A percentile compares a stretch with the other conserved stretches of the same genome.
Evolutionary conservation across 2,113 vertebrate species (phyloP).

Genomic region (Crotalus horridus): DNA sequence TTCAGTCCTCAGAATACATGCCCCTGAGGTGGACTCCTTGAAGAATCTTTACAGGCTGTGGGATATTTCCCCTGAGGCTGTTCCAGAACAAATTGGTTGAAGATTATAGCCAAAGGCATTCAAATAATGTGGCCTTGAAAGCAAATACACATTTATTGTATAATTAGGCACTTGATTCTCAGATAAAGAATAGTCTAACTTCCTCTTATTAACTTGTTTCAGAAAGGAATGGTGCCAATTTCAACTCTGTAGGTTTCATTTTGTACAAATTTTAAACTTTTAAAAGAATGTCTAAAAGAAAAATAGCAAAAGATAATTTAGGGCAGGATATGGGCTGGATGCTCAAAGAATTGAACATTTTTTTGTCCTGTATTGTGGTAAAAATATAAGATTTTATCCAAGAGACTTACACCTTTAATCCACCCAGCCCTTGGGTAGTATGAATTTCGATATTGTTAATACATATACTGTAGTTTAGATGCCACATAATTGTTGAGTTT

Average conservation of each 20-base stretch:
- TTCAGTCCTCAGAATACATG: constrained; percentile 6
- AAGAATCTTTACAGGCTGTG: constrained; percentile 11
- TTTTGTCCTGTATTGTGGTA: constrained; percentile 47
- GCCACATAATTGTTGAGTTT: constrained; percentile 24
- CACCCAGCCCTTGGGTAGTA: constrained; percentile 46
- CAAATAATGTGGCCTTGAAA: constrained; percentile 11
- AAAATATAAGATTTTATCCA: constrained; percentile 39
- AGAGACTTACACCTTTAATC: constrained; percentile 55
- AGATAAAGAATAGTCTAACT: background rate
- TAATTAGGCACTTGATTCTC: constrained; percentile 3
- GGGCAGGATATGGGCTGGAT: constrained; percentile 35
- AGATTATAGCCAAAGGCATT: constrained; percentile 7
- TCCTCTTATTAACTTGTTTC: constrained; percentile 28
- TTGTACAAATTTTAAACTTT: constrained; percentile 36
- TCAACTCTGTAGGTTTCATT: constrained; percentile 38
- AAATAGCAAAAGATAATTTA: constrained; percentile 47
- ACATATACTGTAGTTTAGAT: constrained; percentile 22
- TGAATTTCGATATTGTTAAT: constrained; percentile 48
- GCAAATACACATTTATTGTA: constrained; percentile 20
- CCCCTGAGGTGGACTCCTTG: constrained; percentile 21
- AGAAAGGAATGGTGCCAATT: constrained; percentile 34
- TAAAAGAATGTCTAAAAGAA: constrained; percentile 25
- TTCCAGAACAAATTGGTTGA: constrained; percentile 26
- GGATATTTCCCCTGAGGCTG: constrained; percentile 8
- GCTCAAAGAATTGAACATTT: constrained; percentile 39